Evolutionary conservation across 30 jellyfish, hydroid and myxozoan species (phyloP), one percentile per base, ranked within the genome.

Genomic region (Haliclystus octoradiatus): DNA sequence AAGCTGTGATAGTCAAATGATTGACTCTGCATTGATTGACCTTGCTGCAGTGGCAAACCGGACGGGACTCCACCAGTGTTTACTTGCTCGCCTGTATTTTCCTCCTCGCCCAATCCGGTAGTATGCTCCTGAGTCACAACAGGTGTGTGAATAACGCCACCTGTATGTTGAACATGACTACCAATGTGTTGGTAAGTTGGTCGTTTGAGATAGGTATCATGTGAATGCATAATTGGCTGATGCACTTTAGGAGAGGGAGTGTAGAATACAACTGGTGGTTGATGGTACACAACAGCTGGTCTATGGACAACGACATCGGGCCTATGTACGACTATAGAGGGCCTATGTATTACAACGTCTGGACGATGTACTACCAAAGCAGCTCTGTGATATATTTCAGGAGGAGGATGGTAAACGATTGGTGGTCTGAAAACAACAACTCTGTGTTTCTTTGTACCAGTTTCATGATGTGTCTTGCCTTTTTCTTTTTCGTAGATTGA

Each of bases 341-440:
- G 98, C 0, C 98, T 72, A 31, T 78, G 94, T 57, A 89, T 90
- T 19, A 89, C 91, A 53, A 89, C 94, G 76, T 89, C 98, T 1
- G 98, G 98, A 46, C 98, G 78, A 77, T 89, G 98, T 4, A 89
- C 93, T 33, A 89, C 63, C 85, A 89, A 57, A 63, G 81, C 98
- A 1, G 98, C 96, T 2, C 98, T 83, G 40, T 89, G 98, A 62
- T 81, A 82, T 28, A 89, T 69, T 68, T 89, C 98, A 26, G 92
- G 89, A 25, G 98, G 95, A 50, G 74, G 98, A 67, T 89, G 98
- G 53, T 89, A 89, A 31, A 89, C 65, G 57, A 89, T 65, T 24
- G 95, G 95, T 27, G 98, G 98, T 33, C 98, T 40, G 34, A 77
- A 82, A 62, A 76, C 95, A 49, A 89, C 95, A 50, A 89, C 98